phyloP scores from a whole-genome alignment of 2,113 vertebrate species.

The Phylloscopus whistleri region DNA sequence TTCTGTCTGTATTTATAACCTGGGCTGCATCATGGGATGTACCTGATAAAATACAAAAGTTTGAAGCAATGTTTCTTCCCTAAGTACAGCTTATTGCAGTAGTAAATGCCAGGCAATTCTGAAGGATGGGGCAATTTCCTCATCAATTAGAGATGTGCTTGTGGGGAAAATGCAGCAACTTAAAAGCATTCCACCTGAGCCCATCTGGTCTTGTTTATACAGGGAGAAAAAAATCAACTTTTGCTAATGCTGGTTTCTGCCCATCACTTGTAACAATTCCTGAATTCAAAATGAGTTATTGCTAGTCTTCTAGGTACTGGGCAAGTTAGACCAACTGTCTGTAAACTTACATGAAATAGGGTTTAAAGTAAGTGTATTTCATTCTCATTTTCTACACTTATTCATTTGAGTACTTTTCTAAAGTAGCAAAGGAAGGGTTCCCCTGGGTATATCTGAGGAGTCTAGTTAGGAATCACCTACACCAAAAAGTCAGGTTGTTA shows the following conservation, averaged over 20 bases:
- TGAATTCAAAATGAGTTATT: background rate
- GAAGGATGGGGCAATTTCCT: conserved; percentile 28
- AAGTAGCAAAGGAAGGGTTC: background rate
- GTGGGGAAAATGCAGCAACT: background rate
- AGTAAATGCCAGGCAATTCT: conserved; percentile 15
- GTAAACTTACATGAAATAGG: background rate
- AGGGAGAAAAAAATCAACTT: background rate
- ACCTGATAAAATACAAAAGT: background rate
- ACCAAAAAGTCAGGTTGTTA: background rate
- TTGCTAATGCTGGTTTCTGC: background rate
- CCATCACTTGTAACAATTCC: background rate
- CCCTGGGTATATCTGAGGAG: background rate
- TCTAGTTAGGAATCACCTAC: background rate
- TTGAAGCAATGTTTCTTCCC: background rate
- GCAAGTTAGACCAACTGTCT: background rate
- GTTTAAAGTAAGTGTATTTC: background rate
- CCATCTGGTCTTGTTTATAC: background rate
- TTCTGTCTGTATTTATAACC: background rate
- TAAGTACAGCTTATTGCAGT: background rate
- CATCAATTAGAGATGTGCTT: background rate
- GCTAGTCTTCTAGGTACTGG: background rate
- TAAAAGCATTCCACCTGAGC: background rate
- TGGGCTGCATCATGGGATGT: background rate
- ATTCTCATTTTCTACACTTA: background rate
- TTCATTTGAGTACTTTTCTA: background rate